Conservation (phyloP, 2,113 vertebrate species). For the Xiphophorus hellerii region DNA sequence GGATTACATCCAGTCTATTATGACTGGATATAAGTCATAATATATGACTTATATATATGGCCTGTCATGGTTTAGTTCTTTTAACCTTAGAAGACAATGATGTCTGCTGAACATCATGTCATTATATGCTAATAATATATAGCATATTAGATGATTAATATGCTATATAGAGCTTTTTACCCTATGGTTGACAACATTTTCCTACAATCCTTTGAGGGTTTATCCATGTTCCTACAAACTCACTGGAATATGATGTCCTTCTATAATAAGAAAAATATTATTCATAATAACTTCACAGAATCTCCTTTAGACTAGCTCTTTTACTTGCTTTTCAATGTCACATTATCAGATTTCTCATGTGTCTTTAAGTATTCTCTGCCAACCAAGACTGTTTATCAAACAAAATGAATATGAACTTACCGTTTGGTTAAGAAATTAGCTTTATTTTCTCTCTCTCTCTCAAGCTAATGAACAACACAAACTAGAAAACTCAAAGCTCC, state of each 20-base stretch:
- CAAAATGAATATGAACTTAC: not conserved
- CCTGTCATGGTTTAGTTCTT: not conserved
- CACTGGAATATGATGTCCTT: too few species aligned
- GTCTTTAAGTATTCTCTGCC: not conserved
- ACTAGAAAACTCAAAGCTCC: not conserved
- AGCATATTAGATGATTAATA: not conserved
- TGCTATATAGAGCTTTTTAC: too few species aligned
- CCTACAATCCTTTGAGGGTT: not conserved
- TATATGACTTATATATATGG: not conserved
- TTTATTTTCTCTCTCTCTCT: not conserved
- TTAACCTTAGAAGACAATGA: not conserved
- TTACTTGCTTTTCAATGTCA: not conserved
- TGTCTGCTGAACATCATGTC: not conserved
- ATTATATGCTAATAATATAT: too few species aligned
- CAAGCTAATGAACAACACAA: not conserved
- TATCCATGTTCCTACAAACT: too few species aligned
- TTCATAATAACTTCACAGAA: too few species aligned
- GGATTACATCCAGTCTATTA: not conserved
- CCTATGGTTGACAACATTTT: not conserved
- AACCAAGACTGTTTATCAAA: not conserved
- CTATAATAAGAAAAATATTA: too few species aligned
- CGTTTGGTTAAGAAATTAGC: not conserved
- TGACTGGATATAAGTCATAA: not conserved
- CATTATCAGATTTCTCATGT: slow-evolving; percentile 5
- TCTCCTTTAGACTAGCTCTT: too few species aligned